Evolutionary conservation across 2,113 vertebrate genomes (phyloP).

Genomic region (Falco punctatus): DNA sequence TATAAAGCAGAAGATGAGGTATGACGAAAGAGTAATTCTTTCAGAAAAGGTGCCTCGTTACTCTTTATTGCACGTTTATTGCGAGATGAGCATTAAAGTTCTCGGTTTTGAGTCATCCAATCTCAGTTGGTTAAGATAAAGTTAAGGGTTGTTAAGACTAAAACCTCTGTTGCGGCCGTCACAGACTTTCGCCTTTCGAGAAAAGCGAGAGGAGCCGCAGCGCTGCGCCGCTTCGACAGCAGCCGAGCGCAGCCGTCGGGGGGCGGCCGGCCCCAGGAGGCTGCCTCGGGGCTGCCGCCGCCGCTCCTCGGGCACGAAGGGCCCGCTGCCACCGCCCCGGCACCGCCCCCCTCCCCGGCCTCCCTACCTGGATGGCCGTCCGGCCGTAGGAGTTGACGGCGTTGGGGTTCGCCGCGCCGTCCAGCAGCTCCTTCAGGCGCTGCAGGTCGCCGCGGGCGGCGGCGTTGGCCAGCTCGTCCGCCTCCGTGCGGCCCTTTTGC

Average conservation of each 20-base stretch:
- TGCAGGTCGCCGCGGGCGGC: slow-evolving; percentile 79
- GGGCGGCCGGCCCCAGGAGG: neutral
- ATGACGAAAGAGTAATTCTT: neutral
- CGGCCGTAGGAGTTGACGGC: slow-evolving; percentile 76
- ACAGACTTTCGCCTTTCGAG: neutral
- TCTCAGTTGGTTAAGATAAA: neutral
- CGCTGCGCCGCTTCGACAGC: no score
- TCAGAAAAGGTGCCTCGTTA: neutral
- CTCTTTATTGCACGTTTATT: neutral
- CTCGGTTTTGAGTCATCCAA: slow-evolving; percentile 26
- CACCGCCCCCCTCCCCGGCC: neutral
- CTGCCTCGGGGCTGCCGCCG: neutral
- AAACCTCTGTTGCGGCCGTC: neutral
- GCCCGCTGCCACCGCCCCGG: no score
- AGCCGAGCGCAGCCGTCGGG: neutral
- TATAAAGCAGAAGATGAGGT: neutral
- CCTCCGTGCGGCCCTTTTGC: neutral
- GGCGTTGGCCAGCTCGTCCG: slow-evolving; percentile 74
- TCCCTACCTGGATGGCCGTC: slow-evolving; percentile 85
- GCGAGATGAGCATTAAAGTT: slow-evolving; percentile 8
- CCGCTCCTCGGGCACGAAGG: neutral
- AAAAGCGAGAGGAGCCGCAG: neutral
- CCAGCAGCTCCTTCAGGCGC: slow-evolving; percentile 69
- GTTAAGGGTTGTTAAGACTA: slow-evolving; percentile 9
- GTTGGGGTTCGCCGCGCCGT: slow-evolving; percentile 75